Base-by-base conservation (phyloP, 1,140 invertebrate species). In the Pachypeltis micranthus region DNA sequence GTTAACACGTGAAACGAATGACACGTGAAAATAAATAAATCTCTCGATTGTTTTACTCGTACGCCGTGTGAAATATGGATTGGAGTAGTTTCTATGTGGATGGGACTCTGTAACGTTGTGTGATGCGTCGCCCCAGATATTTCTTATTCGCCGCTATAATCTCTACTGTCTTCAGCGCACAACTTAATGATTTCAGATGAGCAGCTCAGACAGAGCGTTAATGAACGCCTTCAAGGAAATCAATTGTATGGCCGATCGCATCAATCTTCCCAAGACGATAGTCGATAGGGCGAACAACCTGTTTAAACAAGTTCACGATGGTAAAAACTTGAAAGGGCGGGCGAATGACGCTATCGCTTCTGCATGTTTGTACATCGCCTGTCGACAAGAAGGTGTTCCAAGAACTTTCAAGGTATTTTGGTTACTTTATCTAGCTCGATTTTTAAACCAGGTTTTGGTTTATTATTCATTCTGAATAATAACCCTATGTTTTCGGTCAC, bases 241-340 rank as follows among this genome's bases (percentile, higher is more conserved):
- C 56, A 89, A 84, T 70, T 90, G 87, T 55, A 99, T 99, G 96
- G 94, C 92, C 1, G 96, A 99, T 74, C 81, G 96, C 28, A 96
- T 99, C 59, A 97, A 98, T 79, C 79, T 99, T 65, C 87, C 96
- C 2, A 91, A 91, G 75, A 93, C 90, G 1, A 96, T 97, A 72
- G 87, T 93, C 0, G 96, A 99, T 72, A 80, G 93, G 73, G 95
- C 94, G 19, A 96, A 96, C 71, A 91, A 90, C 71, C 79, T 98
- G 34, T 99, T 98, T 73, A 98, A 98, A 77, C 92, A 98, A 83
- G 91, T 98, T 0, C 93, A 99, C 72, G 97, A 99, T 75, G 91
- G 93, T 1, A 95, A 96, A 77, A 94, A 93, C 72, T 76, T 97
- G 12, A 95, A 94, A 77, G 93, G 93, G 44, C 75, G 83, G 54